These are phyloP conservation scores for Agrochola macilenta DNA, from an alignment of 2,888 invertebrate genomes.

Conservation along the genomic window DNA sequence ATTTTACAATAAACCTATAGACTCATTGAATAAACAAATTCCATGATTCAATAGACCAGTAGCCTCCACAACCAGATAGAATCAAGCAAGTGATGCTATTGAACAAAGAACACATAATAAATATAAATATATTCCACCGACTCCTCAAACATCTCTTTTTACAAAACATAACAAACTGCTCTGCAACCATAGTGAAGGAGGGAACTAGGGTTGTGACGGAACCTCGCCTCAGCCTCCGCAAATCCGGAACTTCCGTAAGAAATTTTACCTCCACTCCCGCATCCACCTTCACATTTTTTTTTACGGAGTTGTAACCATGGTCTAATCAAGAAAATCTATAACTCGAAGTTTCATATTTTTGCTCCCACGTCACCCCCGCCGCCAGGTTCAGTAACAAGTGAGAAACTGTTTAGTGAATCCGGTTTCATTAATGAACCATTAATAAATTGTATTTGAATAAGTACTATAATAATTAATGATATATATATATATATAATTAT, in stretches of 20 bases:
- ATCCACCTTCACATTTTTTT: not conserved
- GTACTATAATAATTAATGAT: too few relatives aligned
- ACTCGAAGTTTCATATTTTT: not conserved
- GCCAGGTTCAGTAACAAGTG: too few relatives aligned
- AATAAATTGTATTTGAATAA: too few relatives aligned
- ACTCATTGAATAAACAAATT: not conserved
- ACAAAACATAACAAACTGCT: conserved; percentile 23
- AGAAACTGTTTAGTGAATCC: not conserved
- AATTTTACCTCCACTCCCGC: not conserved
- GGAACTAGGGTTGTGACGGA: not conserved
- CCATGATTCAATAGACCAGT: not conserved
- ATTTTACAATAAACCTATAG: not conserved
- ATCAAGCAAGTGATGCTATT: not conserved
- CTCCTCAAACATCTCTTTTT: not conserved
- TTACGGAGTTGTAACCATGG: not conserved
- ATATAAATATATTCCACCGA: not conserved
- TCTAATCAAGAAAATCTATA: not conserved
- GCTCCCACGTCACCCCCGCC: not conserved
- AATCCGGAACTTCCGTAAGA: not conserved
- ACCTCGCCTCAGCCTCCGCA: not conserved
- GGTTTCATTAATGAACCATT: not conserved
- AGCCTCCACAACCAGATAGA: not conserved
- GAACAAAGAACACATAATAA: conserved; percentile 1
- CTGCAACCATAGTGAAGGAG: not conserved
- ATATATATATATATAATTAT: too few relatives aligned